A percentile compares a stretch with the other conserved stretches of the same genome.
Evolutionary conservation across 2,797 vertebrate genomes (phyloP).

Genomic region (Rhynchotus rufescens): DNA sequence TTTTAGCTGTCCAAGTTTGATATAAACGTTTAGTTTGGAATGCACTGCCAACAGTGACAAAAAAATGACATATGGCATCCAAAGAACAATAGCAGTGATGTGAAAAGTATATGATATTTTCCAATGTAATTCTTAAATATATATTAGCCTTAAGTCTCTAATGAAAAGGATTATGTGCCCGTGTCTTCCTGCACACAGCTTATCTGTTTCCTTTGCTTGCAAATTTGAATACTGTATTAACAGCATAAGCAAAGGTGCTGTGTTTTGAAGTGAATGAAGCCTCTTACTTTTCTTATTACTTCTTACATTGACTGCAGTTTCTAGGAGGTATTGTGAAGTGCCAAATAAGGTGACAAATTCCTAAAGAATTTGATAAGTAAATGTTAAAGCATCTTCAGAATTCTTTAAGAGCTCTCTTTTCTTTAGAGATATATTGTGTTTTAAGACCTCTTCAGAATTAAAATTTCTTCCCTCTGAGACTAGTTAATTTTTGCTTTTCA

Average conservation of each 20-base stretch:
- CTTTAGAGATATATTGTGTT: neutral
- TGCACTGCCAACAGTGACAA: neutral
- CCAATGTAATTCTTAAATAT: neutral
- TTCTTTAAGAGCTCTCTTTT: neutral
- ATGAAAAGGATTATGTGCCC: neutral
- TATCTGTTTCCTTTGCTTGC: neutral
- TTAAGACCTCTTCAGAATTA: neutral
- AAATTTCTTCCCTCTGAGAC: neutral
- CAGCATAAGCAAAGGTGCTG: neutral
- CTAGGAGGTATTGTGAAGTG: neutral
- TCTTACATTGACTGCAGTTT: neutral
- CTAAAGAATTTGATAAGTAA: neutral
- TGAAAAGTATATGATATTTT: conserved; percentile 6
- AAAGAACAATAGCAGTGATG: conserved; percentile 3
- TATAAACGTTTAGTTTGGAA: conserved; percentile 8
- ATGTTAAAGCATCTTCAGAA: neutral
- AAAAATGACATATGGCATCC: neutral
- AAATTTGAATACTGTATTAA: neutral
- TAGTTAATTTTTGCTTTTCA: neutral
- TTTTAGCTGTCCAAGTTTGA: neutral
- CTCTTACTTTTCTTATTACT: conserved; percentile 1
- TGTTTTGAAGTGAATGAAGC: neutral
- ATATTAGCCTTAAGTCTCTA: neutral
- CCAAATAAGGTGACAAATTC: neutral
- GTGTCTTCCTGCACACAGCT: neutral